A percentile compares a stretch with the other conserved stretches of the same genome.
Evolutionary conservation across 1,140 invertebrate species (phyloP).

Genomic region (Helicoverpa armigera): DNA sequence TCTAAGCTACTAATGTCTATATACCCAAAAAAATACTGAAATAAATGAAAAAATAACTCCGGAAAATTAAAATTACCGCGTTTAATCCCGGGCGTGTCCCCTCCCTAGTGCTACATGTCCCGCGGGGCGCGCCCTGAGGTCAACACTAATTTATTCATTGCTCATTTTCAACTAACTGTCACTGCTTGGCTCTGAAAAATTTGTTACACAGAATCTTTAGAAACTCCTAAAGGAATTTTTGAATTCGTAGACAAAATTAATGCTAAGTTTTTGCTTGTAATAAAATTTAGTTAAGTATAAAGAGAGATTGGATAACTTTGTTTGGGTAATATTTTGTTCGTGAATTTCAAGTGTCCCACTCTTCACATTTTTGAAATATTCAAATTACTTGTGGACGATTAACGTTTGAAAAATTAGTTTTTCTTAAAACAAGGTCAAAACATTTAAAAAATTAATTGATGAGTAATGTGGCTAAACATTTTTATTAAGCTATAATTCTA

Average conservation of each 20-base stretch:
- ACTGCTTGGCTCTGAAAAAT: constrained; percentile 27
- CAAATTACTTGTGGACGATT: too few species aligned
- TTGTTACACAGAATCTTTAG: constrained; percentile 31
- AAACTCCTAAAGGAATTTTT: constrained; percentile 11
- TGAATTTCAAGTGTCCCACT: too few species aligned
- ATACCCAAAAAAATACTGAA: neutral
- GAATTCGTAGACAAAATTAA: constrained; percentile 5
- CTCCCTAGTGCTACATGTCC: constrained; percentile 50
- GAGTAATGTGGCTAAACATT: too few species aligned
- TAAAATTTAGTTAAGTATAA: too few species aligned
- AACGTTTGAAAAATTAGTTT: too few species aligned
- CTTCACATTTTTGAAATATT: too few species aligned
- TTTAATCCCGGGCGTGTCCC: neutral
- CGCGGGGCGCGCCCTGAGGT: constrained; percentile 60
- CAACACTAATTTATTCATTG: constrained; percentile 70
- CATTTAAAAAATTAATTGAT: too few species aligned
- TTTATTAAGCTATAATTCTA: too few species aligned
- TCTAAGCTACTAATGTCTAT: too few species aligned
- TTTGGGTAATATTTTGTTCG: too few species aligned
- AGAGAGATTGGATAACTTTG: too few species aligned
- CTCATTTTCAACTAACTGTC: constrained; percentile 59
- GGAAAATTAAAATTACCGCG: neutral
- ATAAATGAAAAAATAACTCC: neutral
- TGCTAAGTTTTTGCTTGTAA: neutral
- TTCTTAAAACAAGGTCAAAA: too few species aligned